Base-by-base conservation (phyloP, 2,797 vertebrate genomes). In the Schizopygopsis malacanthus region DNA sequence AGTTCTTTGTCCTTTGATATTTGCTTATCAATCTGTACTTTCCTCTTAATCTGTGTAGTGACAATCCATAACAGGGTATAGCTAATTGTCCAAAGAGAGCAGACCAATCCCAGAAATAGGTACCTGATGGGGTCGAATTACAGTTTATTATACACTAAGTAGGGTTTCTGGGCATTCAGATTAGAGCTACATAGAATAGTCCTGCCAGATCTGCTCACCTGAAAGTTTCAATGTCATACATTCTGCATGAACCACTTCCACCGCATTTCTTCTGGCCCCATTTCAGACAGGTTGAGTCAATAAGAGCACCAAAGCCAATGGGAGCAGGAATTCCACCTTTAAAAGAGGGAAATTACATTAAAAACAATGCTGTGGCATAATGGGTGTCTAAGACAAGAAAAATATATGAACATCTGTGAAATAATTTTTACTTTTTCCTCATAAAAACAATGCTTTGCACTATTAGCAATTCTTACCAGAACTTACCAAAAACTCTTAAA, bases 231-330 rank as follows among this genome's bases (percentile, higher is more conserved):
- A 92, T 94, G 91, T 98, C 94, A 87, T 92, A 99, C 45, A 98
- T 95, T 63, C 97, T 93, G 79, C 98, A 97, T 0, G 97, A 95
- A 81, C 97, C 97, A 75, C 94, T 93, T 10, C 93, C 95, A 16
- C 94, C 95, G 86, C 97, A 98, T 81, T 93, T 95, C 88, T 95
- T 94, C 72, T 92, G 93, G 90, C 93, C 94, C 98, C 93, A 95
- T 78, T 97, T 98, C 86, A 99, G 93, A 92, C 97, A 99, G 1
- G 96, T 97, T 2, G 94, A 96, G 88, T 99, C 98, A 84, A 98
- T 95, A 90, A 98, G 93, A 33, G 94, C 94, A 86, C 98, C 96
- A 90, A 98, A 97, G 88, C 94, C 95, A 88, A 96, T 95, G 41
- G 95, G 94, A 13, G 94, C 95, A 20, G 95, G 95, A 83, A 96